phyloP scores from a whole-genome alignment of 2,113 vertebrate genomes.

The Philantomba maxwellii region DNA sequence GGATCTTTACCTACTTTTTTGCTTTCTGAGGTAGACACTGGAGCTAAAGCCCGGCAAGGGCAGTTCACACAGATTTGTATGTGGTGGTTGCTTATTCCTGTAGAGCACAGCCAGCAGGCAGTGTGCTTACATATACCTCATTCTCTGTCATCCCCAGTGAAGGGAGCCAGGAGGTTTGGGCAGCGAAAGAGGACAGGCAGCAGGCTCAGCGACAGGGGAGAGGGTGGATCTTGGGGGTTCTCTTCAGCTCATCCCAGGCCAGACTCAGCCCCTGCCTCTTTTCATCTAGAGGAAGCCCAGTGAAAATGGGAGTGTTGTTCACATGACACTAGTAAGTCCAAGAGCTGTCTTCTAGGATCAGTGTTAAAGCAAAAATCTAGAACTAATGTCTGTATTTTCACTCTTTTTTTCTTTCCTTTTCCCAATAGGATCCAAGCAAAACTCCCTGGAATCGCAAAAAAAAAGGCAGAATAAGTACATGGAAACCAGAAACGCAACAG shows the following conservation, averaged over 20 bases:
- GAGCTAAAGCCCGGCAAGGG: background rate
- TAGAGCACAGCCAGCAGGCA: background rate
- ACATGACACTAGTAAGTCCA: background rate
- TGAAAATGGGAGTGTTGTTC: background rate
- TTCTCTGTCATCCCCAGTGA: background rate
- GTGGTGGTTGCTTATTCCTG: background rate
- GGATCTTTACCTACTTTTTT: background rate
- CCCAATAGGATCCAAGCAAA: slow-evolving; percentile 88
- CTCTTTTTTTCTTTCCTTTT: background rate
- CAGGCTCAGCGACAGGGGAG: background rate
- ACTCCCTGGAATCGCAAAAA: slow-evolving; percentile 86
- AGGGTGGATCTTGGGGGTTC: background rate
- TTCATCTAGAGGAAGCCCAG: background rate
- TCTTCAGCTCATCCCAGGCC: background rate
- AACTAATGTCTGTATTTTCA: background rate
- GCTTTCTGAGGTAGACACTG: background rate
- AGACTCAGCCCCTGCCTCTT: background rate
- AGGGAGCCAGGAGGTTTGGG: background rate
- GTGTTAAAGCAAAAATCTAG: background rate
- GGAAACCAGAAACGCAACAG: slow-evolving; percentile 36
- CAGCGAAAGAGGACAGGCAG: background rate
- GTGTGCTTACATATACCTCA: background rate
- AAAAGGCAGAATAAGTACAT: slow-evolving; percentile 87
- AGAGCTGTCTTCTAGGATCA: background rate
- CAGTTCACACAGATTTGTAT: background rate